phyloP scores from a whole-genome alignment of 2,113 vertebrate genomes.

The Oncorhynchus masou region DNA sequence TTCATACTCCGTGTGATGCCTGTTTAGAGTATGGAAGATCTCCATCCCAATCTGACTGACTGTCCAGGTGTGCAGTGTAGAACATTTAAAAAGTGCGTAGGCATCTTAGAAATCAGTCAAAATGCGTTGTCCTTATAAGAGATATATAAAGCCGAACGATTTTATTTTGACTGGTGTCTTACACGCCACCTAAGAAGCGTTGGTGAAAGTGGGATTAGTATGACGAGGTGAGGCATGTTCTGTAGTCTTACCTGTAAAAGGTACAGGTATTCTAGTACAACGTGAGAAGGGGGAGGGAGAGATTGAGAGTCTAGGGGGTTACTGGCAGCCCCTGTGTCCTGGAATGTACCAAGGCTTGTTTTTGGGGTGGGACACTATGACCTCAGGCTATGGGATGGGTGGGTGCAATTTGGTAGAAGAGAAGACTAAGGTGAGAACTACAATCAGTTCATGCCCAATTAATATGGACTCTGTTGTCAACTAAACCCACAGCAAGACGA shows the following conservation, averaged over 20 bases:
- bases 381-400: conserved; percentile 76
- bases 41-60: conserved; percentile 23
- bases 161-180: not conserved
- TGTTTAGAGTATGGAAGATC: not conserved
- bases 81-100: not conserved
- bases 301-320: conserved; percentile 49
- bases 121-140: not conserved
- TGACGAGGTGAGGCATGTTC: not conserved
- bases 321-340: conserved; percentile 71
- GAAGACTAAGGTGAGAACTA: conserved; percentile 45
- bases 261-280: not conserved
- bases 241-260: not conserved
- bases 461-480: conserved; percentile 1
- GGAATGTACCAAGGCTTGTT: conserved; percentile 77
- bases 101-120: no score
- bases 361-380: conserved; percentile 82
- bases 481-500: not conserved
- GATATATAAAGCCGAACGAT: not conserved
- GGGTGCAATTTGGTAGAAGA: conserved; percentile 65
- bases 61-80: conserved; percentile 33
- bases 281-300: not conserved
- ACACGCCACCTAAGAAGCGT: no score
- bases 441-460: conserved; percentile 36
- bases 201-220: not conserved
- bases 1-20: not conserved